Conservation (phyloP, 1,140 invertebrate species). For the Saxidomus purpurata region DNA sequence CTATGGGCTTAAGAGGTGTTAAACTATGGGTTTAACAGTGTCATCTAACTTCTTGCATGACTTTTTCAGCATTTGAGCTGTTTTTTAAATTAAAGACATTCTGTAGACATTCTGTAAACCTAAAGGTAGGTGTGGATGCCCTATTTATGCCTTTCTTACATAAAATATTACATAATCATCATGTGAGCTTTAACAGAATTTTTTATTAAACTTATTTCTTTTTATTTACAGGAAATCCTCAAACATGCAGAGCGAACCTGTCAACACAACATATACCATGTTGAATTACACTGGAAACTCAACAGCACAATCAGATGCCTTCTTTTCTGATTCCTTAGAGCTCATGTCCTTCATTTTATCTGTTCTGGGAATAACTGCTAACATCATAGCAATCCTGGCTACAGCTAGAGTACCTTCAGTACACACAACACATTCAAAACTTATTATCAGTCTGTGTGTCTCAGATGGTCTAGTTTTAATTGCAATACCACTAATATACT, state of each 20-base stretch:
- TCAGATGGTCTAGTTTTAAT: conserved; percentile 76
- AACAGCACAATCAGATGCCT: background rate
- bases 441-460: conserved; percentile 77
- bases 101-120: too few species aligned
- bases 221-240: background rate
- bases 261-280: background rate
- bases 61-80: too few species aligned
- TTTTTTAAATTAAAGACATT: too few species aligned
- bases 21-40: too few species aligned
- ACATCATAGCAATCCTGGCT: conserved; percentile 72
- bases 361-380: conserved; percentile 68
- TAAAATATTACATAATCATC: too few species aligned
- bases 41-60: too few species aligned
- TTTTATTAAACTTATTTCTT: background rate
- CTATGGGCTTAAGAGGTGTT: too few species aligned
- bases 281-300: background rate
- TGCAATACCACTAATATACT: conserved; percentile 41
- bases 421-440: conserved; percentile 72
- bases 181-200: too few species aligned
- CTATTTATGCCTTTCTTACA: too few species aligned
- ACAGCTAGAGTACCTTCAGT: conserved; percentile 62
- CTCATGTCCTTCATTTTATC: conserved; percentile 60
- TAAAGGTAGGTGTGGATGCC: too few species aligned
- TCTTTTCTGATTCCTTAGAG: background rate
- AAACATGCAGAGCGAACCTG: background rate